phyloP scores from a whole-genome alignment of 2,113 vertebrate genomes.

The Gadus chalcogrammus region DNA sequence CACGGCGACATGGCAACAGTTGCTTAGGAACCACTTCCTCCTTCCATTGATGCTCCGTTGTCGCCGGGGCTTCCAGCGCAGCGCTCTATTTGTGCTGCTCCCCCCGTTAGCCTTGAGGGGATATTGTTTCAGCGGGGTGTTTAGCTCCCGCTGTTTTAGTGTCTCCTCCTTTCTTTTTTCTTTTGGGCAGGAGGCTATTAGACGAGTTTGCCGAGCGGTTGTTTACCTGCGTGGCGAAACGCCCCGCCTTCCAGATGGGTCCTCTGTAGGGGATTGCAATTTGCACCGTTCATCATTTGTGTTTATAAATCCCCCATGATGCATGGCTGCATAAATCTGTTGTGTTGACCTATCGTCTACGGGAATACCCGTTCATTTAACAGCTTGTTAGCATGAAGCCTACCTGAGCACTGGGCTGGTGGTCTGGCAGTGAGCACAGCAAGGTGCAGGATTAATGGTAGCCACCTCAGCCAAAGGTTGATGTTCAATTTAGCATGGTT shows the following conservation, averaged over 20 bases:
- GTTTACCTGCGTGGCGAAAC: constrained; percentile 48
- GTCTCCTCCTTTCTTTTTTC: constrained; percentile 12
- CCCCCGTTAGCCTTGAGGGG: constrained; percentile 28
- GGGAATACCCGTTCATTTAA: neutral
- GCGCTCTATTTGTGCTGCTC: constrained; percentile 29
- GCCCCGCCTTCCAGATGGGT: constrained; percentile 49
- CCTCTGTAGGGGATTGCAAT: constrained; percentile 51
- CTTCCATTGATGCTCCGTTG: constrained; percentile 26
- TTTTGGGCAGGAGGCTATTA: constrained; percentile 39
- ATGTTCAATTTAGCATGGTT: no score
- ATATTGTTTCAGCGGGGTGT: constrained; percentile 36
- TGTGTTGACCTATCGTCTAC: neutral
- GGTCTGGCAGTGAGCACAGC: no score
- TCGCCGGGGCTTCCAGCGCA: constrained; percentile 14
- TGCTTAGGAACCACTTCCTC: constrained; percentile 58
- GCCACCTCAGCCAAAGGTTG: no score
- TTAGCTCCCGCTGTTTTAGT: constrained; percentile 37
- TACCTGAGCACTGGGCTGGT: no score
- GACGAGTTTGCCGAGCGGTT: constrained; percentile 47
- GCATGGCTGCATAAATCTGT: constrained; percentile 25
- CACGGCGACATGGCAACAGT: constrained; percentile 39
- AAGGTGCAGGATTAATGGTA: no score
- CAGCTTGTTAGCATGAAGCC: neutral
- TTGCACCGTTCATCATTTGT: constrained; percentile 34
- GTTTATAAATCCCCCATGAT: constrained; percentile 59